Evolutionary conservation across 2,888 invertebrate species (phyloP), one percentile per base, ranked within the genome.

Genomic region (Cyclophora albipunctata): DNA sequence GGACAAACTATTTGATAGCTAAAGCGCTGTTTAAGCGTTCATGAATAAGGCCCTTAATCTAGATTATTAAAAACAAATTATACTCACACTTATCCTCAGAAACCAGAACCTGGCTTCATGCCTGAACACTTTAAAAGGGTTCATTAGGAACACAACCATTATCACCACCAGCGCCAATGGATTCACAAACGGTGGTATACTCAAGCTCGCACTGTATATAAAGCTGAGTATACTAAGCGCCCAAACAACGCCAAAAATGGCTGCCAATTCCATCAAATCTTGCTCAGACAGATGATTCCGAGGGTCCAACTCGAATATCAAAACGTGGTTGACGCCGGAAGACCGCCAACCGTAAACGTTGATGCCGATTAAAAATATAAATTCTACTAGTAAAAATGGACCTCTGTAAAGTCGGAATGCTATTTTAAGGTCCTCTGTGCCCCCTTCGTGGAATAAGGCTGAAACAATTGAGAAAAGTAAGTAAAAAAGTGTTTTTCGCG

Each of bases 331-430:
- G 7, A 99, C 98, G 3, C 99, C 98, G 0, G 98, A 97, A 0
- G 97, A 96, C 3, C 98, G 90, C 98, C 98, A 98, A 4, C 98
- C 98, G 76, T 98, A 98, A 0, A 98, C 96, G 74, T 98, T 98
- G 47, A 98, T 94, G 34, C 98, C 98, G 83, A 98, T 96, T 40
- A 98, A 89, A 76, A 98, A 98, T 69, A 98, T 92, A 74, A 98
- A 97, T 69, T 97, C 92, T 37, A 98, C 95, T 53, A 99, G 90
- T 4, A 99, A 92, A 63, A 99, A 92, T 3, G 98, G 97, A 0
- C 97, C 98, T 48, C 99, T 91, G 81, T 98, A 99, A 40, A 99
- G 90, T 53, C 97, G 92, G 69, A 98, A 94, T 3, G 97, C 96
- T 46, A 97, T 94, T 79, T 93, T 91, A 78, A 96, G 92, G 72